Conservation (phyloP, 2,888 invertebrate genomes). For the Mimachlamys varia region DNA sequence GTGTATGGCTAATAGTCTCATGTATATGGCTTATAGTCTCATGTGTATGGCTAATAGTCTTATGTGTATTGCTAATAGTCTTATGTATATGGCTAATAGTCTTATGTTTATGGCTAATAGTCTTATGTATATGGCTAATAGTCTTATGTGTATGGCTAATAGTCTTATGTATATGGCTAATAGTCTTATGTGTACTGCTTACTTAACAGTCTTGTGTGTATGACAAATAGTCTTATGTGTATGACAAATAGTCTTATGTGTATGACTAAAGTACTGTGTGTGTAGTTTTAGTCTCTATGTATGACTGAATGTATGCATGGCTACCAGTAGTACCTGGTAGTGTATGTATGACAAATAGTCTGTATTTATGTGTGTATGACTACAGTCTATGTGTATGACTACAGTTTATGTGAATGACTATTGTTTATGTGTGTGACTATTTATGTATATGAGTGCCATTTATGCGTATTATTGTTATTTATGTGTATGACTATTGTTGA, state of each 20-base stretch:
- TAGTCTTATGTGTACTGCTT: no score
- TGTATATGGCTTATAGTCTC: background rate
- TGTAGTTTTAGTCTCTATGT: no score
- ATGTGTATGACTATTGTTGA: no score
- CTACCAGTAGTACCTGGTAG: no score
- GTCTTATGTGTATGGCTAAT: background rate
- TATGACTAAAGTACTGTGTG: no score
- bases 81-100: background rate
- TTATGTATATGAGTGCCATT: no score
- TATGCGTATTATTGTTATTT: no score
- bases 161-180: background rate
- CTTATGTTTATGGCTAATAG: background rate
- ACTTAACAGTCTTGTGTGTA: no score
- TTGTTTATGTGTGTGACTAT: no score
- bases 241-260: no score
- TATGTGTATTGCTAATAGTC: background rate
- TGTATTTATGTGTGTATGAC: background rate
- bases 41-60: background rate
- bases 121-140: background rate
- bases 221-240: no score
- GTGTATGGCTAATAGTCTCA: background rate
- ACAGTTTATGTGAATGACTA: no score
- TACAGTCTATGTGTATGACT: background rate
- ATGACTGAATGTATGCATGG: background rate
- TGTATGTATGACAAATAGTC: background rate